These are phyloP conservation scores for Athripsodes cinereus DNA, from an alignment of 2,888 invertebrate genomes.

Conservation along the genomic window DNA sequence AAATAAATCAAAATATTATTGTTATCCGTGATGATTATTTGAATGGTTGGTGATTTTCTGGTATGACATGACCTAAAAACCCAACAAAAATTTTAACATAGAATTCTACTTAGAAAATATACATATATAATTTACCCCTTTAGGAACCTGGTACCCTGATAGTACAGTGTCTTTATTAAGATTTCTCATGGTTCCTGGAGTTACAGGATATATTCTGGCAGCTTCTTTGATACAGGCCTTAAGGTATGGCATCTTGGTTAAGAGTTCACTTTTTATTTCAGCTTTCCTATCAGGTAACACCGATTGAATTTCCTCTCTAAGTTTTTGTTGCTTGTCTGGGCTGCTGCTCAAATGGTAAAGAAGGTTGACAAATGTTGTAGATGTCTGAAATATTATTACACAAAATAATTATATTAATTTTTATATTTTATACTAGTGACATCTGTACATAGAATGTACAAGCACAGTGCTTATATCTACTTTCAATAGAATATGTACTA, in stretches of 20 bases:
- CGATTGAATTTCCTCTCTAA: conserved; percentile 51
- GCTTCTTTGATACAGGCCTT: conserved; percentile 69
- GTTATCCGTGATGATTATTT: too few relatives aligned
- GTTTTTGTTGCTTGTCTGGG: conserved; percentile 55
- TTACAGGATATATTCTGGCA: conserved; percentile 56
- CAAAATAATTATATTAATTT: too few relatives aligned
- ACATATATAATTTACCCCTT: conserved; percentile 53
- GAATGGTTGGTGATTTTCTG: too few relatives aligned
- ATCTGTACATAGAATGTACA: too few relatives aligned
- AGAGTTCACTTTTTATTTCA: conserved; percentile 37
- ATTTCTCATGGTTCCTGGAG: conserved; percentile 50
- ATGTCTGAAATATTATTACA: conserved; percentile 19
- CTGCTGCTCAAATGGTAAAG: conserved; percentile 59
- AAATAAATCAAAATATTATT: too few relatives aligned
- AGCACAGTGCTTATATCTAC: too few relatives aligned
- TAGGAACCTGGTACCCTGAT: conserved; percentile 57
- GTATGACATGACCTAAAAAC: too few relatives aligned
- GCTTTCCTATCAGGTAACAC: conserved; percentile 39
- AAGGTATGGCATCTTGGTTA: conserved; percentile 53
- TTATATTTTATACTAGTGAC: too few relatives aligned
- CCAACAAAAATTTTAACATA: too few relatives aligned
- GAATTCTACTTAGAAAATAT: too few relatives aligned
- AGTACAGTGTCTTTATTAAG: conserved; percentile 51
- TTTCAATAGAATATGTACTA: too few relatives aligned
- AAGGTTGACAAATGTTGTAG: conserved; percentile 29